A percentile compares a stretch with the other conserved stretches of the same genome.
Evolutionary conservation across 2,797 vertebrate species (phyloP).

Genomic region (Silurus aristotelis): DNA sequence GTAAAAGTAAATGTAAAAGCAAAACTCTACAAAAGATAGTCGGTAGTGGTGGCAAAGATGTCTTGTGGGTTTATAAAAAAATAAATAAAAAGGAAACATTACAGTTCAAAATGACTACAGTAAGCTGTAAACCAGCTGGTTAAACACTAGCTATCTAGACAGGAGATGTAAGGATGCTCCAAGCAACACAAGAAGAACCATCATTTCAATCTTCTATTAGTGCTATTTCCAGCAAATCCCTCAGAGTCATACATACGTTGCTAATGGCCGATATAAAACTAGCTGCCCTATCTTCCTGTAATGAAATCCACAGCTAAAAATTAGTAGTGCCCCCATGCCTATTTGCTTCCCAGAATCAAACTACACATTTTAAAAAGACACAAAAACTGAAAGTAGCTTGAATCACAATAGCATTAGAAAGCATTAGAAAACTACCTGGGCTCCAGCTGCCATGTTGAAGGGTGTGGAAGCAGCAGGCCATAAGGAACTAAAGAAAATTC

Average conservation of each 20-base stretch:
- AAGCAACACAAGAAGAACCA: neutral
- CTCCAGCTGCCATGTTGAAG: slow-evolving; percentile 71
- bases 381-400: neutral
- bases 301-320: slow-evolving; percentile 34
- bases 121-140: neutral
- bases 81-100: neutral
- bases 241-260: slow-evolving; percentile 35
- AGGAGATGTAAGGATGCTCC: neutral
- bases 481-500: slow-evolving; percentile 48
- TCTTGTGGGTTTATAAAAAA: neutral
- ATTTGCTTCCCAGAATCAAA: slow-evolving; percentile 13
- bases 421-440: slow-evolving; percentile 55
- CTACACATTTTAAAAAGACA: neutral
- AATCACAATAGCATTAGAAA: neutral
- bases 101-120: neutral
- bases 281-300: slow-evolving; percentile 34
- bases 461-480: slow-evolving; percentile 78
- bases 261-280: slow-evolving; percentile 53
- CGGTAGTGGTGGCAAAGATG: too few relatives aligned
- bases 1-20: too few relatives aligned
- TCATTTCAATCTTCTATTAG: slow-evolving; percentile 8
- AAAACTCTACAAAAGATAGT: too few relatives aligned
- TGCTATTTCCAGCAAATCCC: slow-evolving; percentile 26
- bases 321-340: slow-evolving; percentile 16
- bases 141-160: neutral